phyloP scores from a whole-genome alignment of 2,113 vertebrate genomes.

The Trachemys scripta region DNA sequence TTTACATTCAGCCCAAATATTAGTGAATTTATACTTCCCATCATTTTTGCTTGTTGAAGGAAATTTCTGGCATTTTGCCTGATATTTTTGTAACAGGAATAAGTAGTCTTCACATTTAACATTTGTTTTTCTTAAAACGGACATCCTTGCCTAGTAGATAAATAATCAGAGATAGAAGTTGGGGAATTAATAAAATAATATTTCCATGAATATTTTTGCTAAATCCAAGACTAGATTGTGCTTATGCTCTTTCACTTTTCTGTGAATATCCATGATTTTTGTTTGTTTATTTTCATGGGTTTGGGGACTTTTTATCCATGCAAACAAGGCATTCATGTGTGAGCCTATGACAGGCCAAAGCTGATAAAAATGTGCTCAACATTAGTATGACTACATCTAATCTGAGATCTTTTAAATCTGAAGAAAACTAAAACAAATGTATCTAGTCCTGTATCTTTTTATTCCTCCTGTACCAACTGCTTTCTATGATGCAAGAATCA shows the following conservation, averaged over 20 bases:
- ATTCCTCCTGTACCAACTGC: not conserved
- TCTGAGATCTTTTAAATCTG: not conserved
- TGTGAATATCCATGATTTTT: constrained; percentile 3
- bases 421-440: not conserved
- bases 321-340: constrained; percentile 53
- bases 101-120: constrained; percentile 24
- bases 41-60: not conserved
- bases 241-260: constrained; percentile 20
- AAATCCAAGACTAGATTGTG: constrained; percentile 42
- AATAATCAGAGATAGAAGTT: constrained; percentile 42
- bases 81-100: constrained; percentile 13
- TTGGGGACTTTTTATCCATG: constrained; percentile 42
- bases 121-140: constrained; percentile 36
- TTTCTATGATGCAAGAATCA: not conserved
- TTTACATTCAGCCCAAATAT: not conserved
- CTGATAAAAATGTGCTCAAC: not conserved
- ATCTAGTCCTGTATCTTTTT: not conserved
- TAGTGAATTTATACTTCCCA: not conserved
- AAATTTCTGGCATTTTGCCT: not conserved
- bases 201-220: constrained; percentile 47
- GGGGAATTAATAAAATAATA: constrained; percentile 60
- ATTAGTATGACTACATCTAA: not conserved
- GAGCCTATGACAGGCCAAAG: not conserved
- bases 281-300: not conserved
- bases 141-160: constrained; percentile 35